Evolutionary conservation across 2,888 invertebrate genomes (phyloP), one percentile per base, ranked within the genome.

Genomic region (Noctua comes): DNA sequence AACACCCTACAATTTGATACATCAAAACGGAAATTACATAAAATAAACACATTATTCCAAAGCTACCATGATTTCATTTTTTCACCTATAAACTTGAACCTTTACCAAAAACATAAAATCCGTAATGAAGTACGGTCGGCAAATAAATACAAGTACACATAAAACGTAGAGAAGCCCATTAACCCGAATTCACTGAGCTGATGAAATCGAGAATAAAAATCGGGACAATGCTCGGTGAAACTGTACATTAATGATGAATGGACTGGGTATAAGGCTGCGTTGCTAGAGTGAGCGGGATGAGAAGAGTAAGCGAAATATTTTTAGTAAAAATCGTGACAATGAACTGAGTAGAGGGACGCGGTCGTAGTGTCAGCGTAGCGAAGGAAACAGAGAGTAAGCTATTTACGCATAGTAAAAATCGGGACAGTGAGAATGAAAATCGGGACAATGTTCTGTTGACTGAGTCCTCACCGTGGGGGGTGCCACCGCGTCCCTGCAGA

Each of bases 161-260:
- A 73, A 86, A 86, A 76, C 65, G 65, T 74, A 66, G 77, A 76
- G 68, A 21, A 16, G 40, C 16, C 80, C 82, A 89, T 86, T 89
- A 89, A 86, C 80, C 81, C 69, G 57, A 83, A 87, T 81, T 79
- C 83, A 71, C 65, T 73, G 82, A 74, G 79, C 73, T 82, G 83
- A 80, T 80, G 84, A 80, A 83, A 84, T 85, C 80, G 78, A 77
- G 79, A 82, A 83, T 82, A 84, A 89, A 85, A 88, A 89, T 86
- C 84, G 77, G 79, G 76, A 83, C 86, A 77, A 75, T 79, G 80
- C 68, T 57, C 76, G 27, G 54, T 69, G 71, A 27, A 69, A 77
- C 65, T 73, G 90, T 92, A 89, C 91, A 90, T 90, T 91, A 91
- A 91, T 93, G 92, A 93, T 92, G 90, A 90, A 93, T 90, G 4